Evolutionary conservation across 2,797 vertebrate genomes (phyloP).

Genomic region (Bradypodion ventrale): DNA sequence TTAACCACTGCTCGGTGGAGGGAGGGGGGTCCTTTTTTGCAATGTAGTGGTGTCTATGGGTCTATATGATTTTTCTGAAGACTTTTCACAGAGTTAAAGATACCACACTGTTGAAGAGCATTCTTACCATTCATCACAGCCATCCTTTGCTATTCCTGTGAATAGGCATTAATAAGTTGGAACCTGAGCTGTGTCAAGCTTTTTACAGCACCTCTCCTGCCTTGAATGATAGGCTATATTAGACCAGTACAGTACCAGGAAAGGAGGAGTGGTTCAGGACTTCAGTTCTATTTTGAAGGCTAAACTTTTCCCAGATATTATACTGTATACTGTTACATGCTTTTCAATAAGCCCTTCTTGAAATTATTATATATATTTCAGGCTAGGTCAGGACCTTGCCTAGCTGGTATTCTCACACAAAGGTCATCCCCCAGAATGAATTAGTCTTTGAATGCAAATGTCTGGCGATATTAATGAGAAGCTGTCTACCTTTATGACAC

Average conservation of each 20-base stretch:
- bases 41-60: too few species aligned
- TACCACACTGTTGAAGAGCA: conserved; percentile 23
- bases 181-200: conserved; percentile 12
- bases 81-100: neutral
- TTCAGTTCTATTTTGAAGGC: conserved; percentile 45
- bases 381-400: neutral
- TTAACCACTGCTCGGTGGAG: too few species aligned
- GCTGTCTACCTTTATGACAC: conserved; percentile 28
- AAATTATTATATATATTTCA: conserved; percentile 28
- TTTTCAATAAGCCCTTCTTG: conserved; percentile 33
- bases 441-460: conserved; percentile 8
- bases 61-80: conserved; percentile 28
- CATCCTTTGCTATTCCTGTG: conserved; percentile 1
- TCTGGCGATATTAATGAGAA: conserved; percentile 3
- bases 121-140: neutral
- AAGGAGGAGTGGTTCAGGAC: conserved; percentile 5
- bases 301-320: conserved; percentile 30
- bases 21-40: too few species aligned
- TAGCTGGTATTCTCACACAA: conserved; percentile 30
- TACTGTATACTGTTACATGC: conserved; percentile 16
- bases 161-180: conserved; percentile 5
- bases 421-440: conserved; percentile 23
- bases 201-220: conserved; percentile 8
- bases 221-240: conserved; percentile 26
- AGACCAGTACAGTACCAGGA: conserved; percentile 32